phyloP scores from a whole-genome alignment of 2,797 vertebrate genomes.

The Pseudomugil tenellus region DNA sequence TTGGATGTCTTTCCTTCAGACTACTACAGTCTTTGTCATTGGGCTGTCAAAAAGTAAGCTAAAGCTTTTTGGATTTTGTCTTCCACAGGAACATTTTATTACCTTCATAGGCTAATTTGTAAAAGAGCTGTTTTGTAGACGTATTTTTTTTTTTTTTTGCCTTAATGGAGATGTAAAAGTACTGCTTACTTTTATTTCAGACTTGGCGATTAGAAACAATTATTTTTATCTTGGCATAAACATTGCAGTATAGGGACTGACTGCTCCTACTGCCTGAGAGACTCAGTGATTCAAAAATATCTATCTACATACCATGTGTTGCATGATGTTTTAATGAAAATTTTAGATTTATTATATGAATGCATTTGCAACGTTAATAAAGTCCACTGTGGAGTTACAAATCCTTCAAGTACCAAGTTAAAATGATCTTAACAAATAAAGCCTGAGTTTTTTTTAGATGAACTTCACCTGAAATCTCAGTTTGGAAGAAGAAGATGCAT shows the following conservation, averaged over 20 bases:
- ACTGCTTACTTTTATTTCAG: neutral
- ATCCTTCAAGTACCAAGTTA: no score
- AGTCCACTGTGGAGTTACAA: neutral
- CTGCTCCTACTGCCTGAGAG: no score
- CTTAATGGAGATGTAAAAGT: neutral
- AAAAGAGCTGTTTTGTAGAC: neutral
- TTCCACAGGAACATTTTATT: neutral
- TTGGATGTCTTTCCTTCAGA: neutral
- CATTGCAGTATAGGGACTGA: neutral
- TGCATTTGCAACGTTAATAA: neutral
- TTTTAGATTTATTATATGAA: no score
- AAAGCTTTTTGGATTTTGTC: neutral
- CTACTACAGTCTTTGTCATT: neutral
- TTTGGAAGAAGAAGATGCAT: neutral
- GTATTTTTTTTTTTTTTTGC: neutral
- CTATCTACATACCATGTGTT: no score
- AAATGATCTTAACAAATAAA: no score
- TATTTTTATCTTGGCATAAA: constrained; percentile 7
- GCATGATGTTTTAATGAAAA: no score
- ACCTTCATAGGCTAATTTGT: constrained; percentile 5
- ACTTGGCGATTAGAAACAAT: constrained; percentile 6
- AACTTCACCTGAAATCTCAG: neutral
- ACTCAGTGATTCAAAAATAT: neutral
- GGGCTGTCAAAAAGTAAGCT: neutral
- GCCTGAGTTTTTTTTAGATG: neutral